Evolutionary conservation across 2,888 invertebrate genomes (phyloP).

Genomic region (Athalia cordata): DNA sequence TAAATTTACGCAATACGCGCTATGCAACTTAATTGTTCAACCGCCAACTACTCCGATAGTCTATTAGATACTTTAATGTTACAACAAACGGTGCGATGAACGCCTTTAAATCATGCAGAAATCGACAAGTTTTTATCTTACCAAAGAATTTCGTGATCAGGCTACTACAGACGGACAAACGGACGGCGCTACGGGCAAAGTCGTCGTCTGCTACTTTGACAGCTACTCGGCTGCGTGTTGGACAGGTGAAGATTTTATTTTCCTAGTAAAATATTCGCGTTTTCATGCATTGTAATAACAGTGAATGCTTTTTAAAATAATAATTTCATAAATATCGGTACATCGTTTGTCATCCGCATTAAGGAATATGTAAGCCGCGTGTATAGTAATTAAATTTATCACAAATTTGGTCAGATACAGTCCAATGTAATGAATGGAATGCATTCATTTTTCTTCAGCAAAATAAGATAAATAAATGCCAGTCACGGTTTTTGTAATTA

Average conservation of each 20-base stretch:
- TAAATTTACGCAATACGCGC: slow-evolving; percentile 70
- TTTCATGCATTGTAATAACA: background rate
- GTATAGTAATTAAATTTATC: background rate
- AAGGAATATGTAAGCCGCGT: background rate
- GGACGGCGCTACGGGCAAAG: slow-evolving; percentile 63
- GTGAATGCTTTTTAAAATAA: background rate
- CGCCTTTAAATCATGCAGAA: slow-evolving; percentile 61
- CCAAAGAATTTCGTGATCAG: slow-evolving; percentile 64
- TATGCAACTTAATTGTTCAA: slow-evolving; percentile 63
- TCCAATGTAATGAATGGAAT: too few species aligned
- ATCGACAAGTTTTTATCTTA: slow-evolving; percentile 58
- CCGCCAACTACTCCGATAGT: slow-evolving; percentile 19
- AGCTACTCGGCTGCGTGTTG: slow-evolving; percentile 47
- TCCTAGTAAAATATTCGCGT: background rate
- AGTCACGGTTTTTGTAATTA: too few species aligned
- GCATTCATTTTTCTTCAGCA: too few species aligned
- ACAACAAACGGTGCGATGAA: slow-evolving; percentile 59
- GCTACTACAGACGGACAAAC: slow-evolving; percentile 60
- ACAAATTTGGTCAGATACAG: too few species aligned
- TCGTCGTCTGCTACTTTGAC: slow-evolving; percentile 58
- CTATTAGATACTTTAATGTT: slow-evolving; percentile 28
- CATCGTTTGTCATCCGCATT: background rate
- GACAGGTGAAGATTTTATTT: slow-evolving; percentile 26
- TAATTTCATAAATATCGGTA: background rate
- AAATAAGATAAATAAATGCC: too few species aligned